phyloP scores from a whole-genome alignment of 2,113 vertebrate species.

The Ammodytes marinus region DNA sequence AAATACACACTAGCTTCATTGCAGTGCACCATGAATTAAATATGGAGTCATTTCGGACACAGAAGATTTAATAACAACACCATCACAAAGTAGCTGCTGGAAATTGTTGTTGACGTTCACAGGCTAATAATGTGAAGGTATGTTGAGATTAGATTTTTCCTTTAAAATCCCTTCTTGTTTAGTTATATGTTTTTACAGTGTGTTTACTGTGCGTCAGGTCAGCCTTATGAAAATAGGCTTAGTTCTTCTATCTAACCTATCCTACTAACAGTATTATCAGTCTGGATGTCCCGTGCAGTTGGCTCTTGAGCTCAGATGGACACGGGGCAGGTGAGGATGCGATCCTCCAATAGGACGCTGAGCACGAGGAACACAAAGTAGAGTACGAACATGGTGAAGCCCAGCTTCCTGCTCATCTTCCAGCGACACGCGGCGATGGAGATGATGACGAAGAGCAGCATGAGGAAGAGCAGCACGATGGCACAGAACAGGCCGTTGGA shows the following conservation, averaged over 20 bases:
- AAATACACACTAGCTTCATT: not conserved
- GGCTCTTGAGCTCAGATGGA: conserved; percentile 66
- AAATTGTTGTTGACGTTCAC: not conserved
- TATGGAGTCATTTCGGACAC: not conserved
- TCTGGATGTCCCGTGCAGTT: not conserved
- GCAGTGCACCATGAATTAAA: not conserved
- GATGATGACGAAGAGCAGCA: conserved; percentile 86
- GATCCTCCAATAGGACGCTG: conserved; percentile 83
- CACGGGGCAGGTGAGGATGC: conserved; percentile 79
- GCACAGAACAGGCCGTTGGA: conserved; percentile 86
- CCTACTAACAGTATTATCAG: not conserved
- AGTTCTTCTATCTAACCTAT: conserved; percentile 14
- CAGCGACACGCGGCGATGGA: conserved; percentile 84
- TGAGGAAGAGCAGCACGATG: conserved; percentile 86
- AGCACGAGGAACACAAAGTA: conserved; percentile 85
- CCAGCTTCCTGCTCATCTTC: conserved; percentile 83
- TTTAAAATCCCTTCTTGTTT: not conserved
- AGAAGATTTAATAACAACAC: no score
- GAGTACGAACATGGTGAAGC: conserved; percentile 84
- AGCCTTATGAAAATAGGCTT: not conserved
- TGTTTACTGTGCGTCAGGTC: conserved; percentile 17
- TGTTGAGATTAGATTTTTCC: not conserved
- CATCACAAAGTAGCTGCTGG: not conserved
- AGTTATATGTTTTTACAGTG: not conserved
- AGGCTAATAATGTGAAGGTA: not conserved